A percentile compares a stretch with the other conserved stretches of the same genome.
phyloP scores from a whole-genome alignment of 2,888 invertebrate species.

The Meteorus colon region DNA sequence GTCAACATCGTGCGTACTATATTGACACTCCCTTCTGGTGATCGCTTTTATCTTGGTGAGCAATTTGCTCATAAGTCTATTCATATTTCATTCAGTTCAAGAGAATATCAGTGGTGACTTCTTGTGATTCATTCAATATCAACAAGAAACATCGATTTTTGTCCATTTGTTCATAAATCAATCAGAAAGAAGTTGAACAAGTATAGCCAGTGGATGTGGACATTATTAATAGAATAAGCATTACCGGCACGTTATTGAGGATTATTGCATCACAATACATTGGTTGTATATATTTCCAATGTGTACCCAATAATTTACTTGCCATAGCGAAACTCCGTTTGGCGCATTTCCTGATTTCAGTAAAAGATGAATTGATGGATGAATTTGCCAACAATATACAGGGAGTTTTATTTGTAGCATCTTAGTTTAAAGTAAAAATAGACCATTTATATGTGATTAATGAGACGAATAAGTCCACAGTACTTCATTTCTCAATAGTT shows the following conservation, averaged over 20 bases:
- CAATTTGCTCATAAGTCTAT: conserved; percentile 8
- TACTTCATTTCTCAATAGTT: conserved; percentile 1
- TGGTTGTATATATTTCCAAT: conserved; percentile 63
- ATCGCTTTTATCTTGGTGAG: background rate
- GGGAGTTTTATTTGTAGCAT: no score
- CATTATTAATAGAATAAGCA: conserved; percentile 29
- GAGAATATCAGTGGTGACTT: background rate
- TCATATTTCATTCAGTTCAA: background rate
- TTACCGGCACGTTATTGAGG: background rate
- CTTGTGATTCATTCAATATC: background rate
- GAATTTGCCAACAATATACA: no score
- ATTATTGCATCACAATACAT: background rate
- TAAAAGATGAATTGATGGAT: no score
- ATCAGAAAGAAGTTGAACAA: background rate
- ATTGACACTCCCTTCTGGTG: background rate
- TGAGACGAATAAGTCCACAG: background rate
- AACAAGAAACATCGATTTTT: background rate
- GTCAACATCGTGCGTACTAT: background rate
- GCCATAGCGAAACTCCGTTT: conserved; percentile 43
- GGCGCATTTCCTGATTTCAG: no score
- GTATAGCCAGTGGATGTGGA: conserved; percentile 12
- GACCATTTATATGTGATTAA: background rate
- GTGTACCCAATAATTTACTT: conserved; percentile 63
- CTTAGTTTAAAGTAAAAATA: no score
- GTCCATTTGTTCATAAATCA: background rate